Evolutionary conservation across 35 echinoderm and acorn worm genomes (phyloP).

Genomic region (Amphiura filiformis): DNA sequence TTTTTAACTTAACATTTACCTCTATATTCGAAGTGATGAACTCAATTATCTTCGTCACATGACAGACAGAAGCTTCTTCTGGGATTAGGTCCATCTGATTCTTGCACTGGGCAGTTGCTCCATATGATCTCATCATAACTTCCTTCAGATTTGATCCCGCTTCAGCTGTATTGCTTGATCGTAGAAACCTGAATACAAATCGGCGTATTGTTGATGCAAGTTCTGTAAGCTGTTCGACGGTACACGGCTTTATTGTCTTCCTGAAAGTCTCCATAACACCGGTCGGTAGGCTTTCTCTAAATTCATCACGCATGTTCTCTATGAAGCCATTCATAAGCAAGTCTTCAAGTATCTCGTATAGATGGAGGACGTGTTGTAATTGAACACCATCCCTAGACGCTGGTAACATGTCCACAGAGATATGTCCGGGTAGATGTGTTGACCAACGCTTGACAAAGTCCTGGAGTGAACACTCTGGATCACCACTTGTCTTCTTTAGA

Average conservation of each 20-base stretch:
- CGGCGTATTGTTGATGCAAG: not conserved
- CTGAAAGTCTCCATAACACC: not conserved
- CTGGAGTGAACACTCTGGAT: not conserved
- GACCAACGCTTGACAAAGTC: constrained; percentile 24
- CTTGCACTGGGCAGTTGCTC: not conserved
- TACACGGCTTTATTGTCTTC: not conserved
- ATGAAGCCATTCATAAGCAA: not conserved
- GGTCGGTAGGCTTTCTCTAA: not conserved
- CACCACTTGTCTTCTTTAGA: constrained; percentile 32
- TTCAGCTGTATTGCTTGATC: not conserved
- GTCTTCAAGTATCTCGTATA: constrained; percentile 23
- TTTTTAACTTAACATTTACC: no score
- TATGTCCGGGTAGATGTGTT: not conserved
- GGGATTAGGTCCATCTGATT: not conserved
- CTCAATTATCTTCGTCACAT: not conserved
- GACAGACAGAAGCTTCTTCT: not conserved
- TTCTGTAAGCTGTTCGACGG: not conserved
- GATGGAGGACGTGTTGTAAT: not conserved
- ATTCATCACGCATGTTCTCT: not conserved
- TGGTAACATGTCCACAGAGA: not conserved
- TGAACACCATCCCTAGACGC: not conserved
- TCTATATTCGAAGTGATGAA: not conserved
- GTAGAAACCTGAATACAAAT: not conserved
- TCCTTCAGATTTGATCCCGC: not conserved
- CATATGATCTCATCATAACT: not conserved